phyloP scores from a whole-genome alignment of 2,797 vertebrate genomes.

The Lycodopsis pacificus region DNA sequence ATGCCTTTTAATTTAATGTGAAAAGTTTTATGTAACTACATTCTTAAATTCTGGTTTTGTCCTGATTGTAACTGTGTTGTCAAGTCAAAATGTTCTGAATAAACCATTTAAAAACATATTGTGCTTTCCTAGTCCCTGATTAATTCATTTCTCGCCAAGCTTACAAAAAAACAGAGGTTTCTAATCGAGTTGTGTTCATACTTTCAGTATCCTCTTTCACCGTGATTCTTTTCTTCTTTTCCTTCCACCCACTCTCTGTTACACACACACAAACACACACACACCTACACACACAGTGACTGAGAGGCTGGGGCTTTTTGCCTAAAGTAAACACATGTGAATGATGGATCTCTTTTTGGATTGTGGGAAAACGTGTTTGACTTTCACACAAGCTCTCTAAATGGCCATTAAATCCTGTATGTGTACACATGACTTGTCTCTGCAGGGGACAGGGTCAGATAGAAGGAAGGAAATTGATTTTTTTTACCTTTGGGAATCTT shows the following conservation, averaged over 20 bases:
- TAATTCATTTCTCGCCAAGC: constrained; percentile 35
- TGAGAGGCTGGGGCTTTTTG: constrained; percentile 73
- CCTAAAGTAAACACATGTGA: constrained; percentile 84
- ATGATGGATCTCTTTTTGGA: constrained; percentile 83
- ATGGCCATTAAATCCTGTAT: constrained; percentile 79
- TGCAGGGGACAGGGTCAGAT: constrained; percentile 50
- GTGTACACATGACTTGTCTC: constrained; percentile 73
- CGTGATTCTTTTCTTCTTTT: constrained; percentile 47
- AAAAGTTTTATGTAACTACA: background rate
- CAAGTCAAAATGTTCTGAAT: constrained; percentile 14
- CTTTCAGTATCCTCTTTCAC: constrained; percentile 54
- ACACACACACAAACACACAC: constrained; percentile 26
- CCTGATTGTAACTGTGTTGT: background rate
- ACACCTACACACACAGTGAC: constrained; percentile 31
- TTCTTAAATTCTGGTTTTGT: background rate
- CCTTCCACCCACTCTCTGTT: constrained; percentile 51
- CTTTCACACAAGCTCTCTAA: constrained; percentile 87
- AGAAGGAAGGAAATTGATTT: constrained; percentile 24
- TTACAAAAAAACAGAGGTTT: constrained; percentile 24
- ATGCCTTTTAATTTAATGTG: background rate
- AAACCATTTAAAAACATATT: constrained; percentile 2
- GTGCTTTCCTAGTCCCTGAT: background rate
- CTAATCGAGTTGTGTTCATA: constrained; percentile 35
- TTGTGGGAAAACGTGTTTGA: constrained; percentile 87
- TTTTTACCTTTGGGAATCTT: constrained; percentile 50